Conservation (phyloP, 2,113 vertebrate genomes). For the Cromileptes altivelis region DNA sequence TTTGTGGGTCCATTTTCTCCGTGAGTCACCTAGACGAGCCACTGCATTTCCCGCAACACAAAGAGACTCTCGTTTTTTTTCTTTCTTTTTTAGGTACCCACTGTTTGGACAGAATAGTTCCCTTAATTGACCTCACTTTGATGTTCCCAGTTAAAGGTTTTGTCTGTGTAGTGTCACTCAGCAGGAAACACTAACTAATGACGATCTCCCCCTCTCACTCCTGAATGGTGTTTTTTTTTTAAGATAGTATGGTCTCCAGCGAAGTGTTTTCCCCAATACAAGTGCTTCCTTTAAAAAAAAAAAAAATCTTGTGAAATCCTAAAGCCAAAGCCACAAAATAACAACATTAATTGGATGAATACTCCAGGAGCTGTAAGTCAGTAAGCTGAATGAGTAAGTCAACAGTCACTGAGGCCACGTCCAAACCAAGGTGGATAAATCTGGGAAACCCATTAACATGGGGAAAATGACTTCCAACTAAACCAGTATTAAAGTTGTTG, state of each 20-base stretch:
- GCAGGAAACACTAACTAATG: constrained; percentile 67
- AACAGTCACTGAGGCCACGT: constrained; percentile 61
- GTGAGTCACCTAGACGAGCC: constrained; percentile 73
- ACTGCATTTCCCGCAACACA: constrained; percentile 63
- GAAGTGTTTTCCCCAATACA: constrained; percentile 32
- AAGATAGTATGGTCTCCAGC: constrained; percentile 5
- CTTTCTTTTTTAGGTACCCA: constrained; percentile 28
- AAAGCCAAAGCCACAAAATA: constrained; percentile 64
- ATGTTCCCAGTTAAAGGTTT: constrained; percentile 70
- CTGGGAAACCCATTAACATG: constrained; percentile 51
- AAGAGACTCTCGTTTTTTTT: constrained; percentile 39
- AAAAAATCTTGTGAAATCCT: constrained; percentile 20
- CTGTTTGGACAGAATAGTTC: constrained; percentile 65
- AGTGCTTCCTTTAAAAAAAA: neutral
- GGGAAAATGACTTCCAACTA: constrained; percentile 49
- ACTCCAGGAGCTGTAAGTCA: constrained; percentile 33
- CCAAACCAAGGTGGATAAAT: constrained; percentile 64
- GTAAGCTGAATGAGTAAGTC: constrained; percentile 61
- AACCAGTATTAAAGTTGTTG: constrained; percentile 41
- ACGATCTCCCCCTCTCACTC: constrained; percentile 29
- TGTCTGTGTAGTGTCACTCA: constrained; percentile 72
- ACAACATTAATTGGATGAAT: constrained; percentile 62
- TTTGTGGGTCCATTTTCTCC: constrained; percentile 53
- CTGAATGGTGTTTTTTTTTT: neutral
- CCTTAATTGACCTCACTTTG: constrained; percentile 73